Conservation (phyloP, 1,140 invertebrate genomes). For the Magallana ariakensis region DNA sequence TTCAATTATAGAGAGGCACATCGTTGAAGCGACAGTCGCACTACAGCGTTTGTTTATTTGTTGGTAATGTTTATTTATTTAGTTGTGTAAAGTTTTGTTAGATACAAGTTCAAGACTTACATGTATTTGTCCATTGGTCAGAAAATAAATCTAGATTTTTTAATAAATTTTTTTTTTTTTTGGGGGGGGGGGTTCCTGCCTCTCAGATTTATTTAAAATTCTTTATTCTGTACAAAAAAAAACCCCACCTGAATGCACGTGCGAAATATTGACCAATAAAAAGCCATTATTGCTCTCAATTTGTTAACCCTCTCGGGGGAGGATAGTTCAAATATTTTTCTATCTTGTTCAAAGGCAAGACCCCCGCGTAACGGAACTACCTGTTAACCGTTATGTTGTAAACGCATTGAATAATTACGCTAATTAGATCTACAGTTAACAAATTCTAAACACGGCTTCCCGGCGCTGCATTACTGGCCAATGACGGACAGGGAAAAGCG, state of each 20-base stretch:
- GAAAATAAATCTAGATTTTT: too few relatives aligned
- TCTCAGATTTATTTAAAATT: not conserved
- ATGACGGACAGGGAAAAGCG: not conserved
- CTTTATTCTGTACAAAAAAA: not conserved
- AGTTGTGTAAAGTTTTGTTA: not conserved
- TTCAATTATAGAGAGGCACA: conserved; percentile 1
- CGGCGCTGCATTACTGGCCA: not conserved
- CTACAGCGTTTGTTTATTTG: not conserved
- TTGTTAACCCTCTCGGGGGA: not conserved
- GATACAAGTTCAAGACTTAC: not conserved
- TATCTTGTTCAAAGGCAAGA: conserved; percentile 14
- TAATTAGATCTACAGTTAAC: conserved; percentile 33
- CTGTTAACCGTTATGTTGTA: conserved; percentile 14
- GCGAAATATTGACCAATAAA: too few relatives aligned
- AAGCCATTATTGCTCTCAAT: not conserved
- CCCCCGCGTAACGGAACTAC: not conserved
- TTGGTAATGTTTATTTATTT: conserved; percentile 7
- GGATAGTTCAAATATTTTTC: not conserved
- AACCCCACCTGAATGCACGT: too few relatives aligned
- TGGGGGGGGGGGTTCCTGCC: too few relatives aligned
- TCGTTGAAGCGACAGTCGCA: not conserved
- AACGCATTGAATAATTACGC: conserved; percentile 23
- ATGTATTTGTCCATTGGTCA: not conserved
- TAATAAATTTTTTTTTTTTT: too few relatives aligned
- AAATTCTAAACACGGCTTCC: conserved; percentile 26